Conservation (phyloP, 1,140 invertebrate genomes). For the Polypedilum vanderplanki region DNA sequence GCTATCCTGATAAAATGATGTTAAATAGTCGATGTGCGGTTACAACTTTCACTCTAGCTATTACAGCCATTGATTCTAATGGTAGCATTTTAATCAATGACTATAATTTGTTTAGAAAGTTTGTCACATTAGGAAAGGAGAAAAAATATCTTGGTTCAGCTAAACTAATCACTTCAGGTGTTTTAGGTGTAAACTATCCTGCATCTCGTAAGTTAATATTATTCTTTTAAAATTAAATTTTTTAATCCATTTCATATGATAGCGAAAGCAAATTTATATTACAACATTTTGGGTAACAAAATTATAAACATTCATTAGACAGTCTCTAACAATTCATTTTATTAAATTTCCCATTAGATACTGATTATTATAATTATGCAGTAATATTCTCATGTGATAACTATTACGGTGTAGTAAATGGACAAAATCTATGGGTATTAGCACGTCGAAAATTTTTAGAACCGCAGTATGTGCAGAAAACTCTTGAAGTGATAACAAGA, state of each 20-base stretch:
- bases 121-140: not conserved
- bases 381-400: not conserved
- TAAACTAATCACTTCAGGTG: not conserved
- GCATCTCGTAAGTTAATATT: not conserved
- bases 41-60: not conserved
- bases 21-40: not conserved
- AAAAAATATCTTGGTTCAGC: not conserved
- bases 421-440: not conserved
- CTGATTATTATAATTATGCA: not conserved
- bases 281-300: no score
- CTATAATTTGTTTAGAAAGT: not conserved
- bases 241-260: no score
- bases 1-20: not conserved
- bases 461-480: not conserved
- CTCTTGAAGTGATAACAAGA: not conserved
- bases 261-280: no score
- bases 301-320: no score
- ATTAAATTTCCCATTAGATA: not conserved
- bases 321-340: no score
- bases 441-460: not conserved
- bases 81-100: not conserved
- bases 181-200: not conserved
- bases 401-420: not conserved
- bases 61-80: not conserved
- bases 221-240: no score